Conservation (phyloP, 2,888 invertebrate genomes). For the Lordiphosa andalusiaca region DNA sequence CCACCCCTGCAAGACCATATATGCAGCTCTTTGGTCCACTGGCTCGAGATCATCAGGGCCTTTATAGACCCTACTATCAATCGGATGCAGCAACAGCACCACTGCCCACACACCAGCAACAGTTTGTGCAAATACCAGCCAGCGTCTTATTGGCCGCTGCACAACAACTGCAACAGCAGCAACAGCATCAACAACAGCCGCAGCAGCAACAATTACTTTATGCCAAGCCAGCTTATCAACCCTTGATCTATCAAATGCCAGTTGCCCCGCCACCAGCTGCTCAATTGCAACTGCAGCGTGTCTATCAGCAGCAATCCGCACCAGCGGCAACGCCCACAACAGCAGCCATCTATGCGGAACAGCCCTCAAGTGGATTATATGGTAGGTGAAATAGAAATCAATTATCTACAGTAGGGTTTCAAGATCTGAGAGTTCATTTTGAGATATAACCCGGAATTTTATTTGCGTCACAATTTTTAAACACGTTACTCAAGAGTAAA, state of each 20-base stretch:
- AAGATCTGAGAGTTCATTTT: too few species aligned
- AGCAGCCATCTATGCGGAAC: conserved; percentile 45
- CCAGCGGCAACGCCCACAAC: conserved; percentile 22
- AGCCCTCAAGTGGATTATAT: conserved; percentile 11
- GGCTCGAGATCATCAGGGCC: conserved; percentile 69
- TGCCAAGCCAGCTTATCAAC: conserved; percentile 42
- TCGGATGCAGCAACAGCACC: conserved; percentile 32
- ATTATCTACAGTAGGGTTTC: too few species aligned
- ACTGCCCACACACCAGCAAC: conserved; percentile 17
- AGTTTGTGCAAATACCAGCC: conserved; percentile 67
- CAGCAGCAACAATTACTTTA: conserved; percentile 40
- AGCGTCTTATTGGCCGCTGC: conserved; percentile 60
- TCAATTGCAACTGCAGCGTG: conserved; percentile 20
- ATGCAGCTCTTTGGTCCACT: conserved; percentile 63
- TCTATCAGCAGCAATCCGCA: conserved; percentile 26
- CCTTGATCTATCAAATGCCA: conserved; percentile 40
- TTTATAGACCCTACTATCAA: conserved; percentile 61
- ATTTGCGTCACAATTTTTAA: too few species aligned
- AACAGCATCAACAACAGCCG: conserved; percentile 46
- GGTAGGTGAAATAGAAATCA: too few species aligned
- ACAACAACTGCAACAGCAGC: conserved; percentile 59
- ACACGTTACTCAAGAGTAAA: too few species aligned
- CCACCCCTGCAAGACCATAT: conserved; percentile 29
- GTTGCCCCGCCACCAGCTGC: conserved; percentile 16
- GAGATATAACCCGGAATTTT: too few species aligned